Evolutionary conservation across 2,797 vertebrate genomes (phyloP).

Genomic region (Tangara arthus): DNA sequence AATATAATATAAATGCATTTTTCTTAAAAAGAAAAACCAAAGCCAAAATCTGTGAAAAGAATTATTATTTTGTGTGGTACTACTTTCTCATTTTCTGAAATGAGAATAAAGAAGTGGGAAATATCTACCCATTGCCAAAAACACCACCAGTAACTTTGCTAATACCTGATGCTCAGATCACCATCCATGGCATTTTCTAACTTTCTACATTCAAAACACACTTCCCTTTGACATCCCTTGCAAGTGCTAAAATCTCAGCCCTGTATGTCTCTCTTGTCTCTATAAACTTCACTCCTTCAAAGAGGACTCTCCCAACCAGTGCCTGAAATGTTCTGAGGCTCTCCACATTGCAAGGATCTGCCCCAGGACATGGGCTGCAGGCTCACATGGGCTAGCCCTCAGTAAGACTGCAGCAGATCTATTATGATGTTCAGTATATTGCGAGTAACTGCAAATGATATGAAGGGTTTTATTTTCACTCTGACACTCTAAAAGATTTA

Average conservation of each 20-base stretch:
- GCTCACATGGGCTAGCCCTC: not conserved
- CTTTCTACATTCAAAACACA: not conserved
- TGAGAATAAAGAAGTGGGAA: not conserved
- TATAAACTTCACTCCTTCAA: not conserved
- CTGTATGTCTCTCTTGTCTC: accelerated
- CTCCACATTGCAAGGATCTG: not conserved
- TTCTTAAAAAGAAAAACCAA: not conserved
- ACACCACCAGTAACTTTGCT: not conserved
- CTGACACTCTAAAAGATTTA: not conserved
- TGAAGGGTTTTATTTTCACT: not conserved
- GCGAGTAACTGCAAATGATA: not conserved
- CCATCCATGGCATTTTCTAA: not conserved
- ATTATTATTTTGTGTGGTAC: not conserved
- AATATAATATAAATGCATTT: not conserved
- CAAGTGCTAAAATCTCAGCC: not conserved
- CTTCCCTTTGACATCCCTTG: not conserved
- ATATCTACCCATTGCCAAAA: not conserved
- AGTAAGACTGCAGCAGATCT: not conserved
- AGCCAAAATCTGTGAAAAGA: not conserved
- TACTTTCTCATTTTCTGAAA: not conserved
- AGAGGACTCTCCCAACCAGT: not conserved
- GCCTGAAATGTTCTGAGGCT: not conserved
- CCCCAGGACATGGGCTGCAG: not conserved
- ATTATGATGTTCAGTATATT: not conserved
- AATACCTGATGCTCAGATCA: not conserved